phyloP scores from a whole-genome alignment of 2,797 vertebrate species.

The Darevskia mixta region DNA sequence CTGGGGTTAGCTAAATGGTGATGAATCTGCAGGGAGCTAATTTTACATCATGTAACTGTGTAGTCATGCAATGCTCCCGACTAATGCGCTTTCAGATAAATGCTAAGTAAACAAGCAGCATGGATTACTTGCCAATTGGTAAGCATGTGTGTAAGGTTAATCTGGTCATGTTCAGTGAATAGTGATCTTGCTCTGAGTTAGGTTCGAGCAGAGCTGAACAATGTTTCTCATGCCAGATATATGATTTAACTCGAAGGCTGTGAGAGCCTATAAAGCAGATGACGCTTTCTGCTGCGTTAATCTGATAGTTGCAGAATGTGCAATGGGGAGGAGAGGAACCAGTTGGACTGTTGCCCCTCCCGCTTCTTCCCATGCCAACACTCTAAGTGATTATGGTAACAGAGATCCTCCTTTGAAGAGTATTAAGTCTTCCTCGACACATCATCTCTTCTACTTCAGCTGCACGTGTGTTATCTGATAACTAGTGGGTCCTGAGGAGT shows the following conservation, averaged over 20 bases:
- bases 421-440: conserved; percentile 35
- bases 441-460: conserved; percentile 31
- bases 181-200: conserved; percentile 1
- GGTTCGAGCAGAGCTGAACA: not conserved
- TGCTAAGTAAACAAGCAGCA: not conserved
- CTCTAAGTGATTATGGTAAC: not conserved
- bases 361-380: not conserved
- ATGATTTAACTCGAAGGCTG: not conserved
- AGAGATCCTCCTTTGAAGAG: not conserved
- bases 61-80: not conserved
- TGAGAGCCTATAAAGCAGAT: not conserved
- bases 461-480: conserved; percentile 33
- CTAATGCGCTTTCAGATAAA: not conserved
- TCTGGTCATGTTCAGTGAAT: not conserved
- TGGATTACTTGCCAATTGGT: not conserved
- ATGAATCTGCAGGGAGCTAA: not conserved
- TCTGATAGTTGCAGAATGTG: accelerated
- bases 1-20: not conserved
- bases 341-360: conserved; percentile 2
- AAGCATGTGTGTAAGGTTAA: not conserved
- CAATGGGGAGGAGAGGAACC: accelerated
- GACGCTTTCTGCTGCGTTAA: not conserved
- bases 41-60: not conserved
- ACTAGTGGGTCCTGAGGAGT: conserved; percentile 25
- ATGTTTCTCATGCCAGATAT: not conserved